Conservation (phyloP, 2,113 vertebrate species). For the Camelus dromedarius region DNA sequence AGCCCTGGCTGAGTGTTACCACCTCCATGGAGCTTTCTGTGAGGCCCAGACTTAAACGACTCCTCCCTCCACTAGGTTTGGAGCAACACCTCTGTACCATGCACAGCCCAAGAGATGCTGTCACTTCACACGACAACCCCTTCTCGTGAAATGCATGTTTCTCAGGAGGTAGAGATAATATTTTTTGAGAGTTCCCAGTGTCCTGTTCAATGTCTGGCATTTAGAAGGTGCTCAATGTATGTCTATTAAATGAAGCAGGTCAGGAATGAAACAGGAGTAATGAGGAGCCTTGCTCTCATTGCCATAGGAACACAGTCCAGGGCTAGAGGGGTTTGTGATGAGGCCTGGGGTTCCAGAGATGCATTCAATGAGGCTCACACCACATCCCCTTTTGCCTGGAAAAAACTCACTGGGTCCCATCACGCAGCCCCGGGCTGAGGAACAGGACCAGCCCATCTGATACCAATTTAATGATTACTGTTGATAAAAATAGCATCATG, state of each 20-base stretch:
- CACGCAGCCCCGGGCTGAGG: constrained; percentile 6
- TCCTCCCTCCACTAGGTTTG: not conserved
- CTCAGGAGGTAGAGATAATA: not conserved
- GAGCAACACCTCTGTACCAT: not conserved
- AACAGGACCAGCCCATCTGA: constrained; percentile 82
- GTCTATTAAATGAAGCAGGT: not conserved
- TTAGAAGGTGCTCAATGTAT: not conserved
- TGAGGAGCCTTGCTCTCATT: not conserved
- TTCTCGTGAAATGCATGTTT: not conserved
- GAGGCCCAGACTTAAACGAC: not conserved
- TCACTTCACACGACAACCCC: not conserved
- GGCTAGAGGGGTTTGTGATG: not conserved
- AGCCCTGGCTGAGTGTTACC: not conserved
- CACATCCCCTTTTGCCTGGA: constrained; percentile 19
- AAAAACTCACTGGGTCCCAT: not conserved
- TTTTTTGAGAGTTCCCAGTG: not conserved
- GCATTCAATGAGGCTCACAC: not conserved
- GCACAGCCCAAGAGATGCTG: not conserved
- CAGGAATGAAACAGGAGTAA: not conserved
- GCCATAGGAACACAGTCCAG: not conserved
- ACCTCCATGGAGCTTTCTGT: not conserved
- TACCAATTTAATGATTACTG: constrained; percentile 82
- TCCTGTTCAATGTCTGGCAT: not conserved
- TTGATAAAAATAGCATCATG: constrained; percentile 83
- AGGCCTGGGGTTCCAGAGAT: not conserved